These are phyloP conservation scores for Acanthurus lineatus DNA, from an alignment of 2,797 vertebrate species.

Conservation along the genomic window DNA sequence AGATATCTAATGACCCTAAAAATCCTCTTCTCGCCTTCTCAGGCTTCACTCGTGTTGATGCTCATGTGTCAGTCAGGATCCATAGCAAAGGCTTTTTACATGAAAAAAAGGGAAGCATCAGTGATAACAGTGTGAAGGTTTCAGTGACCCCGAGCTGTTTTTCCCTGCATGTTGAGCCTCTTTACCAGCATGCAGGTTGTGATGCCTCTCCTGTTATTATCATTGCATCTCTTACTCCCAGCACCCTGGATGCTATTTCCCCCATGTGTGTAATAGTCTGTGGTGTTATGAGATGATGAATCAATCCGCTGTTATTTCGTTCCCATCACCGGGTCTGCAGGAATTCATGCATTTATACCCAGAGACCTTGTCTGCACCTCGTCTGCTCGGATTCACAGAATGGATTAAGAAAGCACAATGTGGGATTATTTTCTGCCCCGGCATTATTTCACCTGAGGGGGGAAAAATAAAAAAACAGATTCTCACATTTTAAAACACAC, in stretches of 20 bases:
- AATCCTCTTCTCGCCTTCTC: background rate
- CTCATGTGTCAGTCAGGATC: background rate
- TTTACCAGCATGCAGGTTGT: constrained; percentile 23
- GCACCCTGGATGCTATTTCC: background rate
- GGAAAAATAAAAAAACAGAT: background rate
- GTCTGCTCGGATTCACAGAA: constrained; percentile 18
- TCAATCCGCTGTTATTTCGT: constrained; percentile 8
- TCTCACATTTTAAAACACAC: constrained; percentile 4
- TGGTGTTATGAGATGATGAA: constrained; percentile 24
- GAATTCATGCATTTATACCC: constrained; percentile 11
- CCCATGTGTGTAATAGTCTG: constrained; percentile 1
- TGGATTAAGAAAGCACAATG: background rate
- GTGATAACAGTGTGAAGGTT: background rate
- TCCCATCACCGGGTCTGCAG: constrained; percentile 18
- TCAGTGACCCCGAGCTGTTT: background rate
- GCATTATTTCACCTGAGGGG: background rate
- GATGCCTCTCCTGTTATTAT: constrained; percentile 10
- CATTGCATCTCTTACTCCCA: constrained; percentile 2
- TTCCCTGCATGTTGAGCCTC: constrained; percentile 20
- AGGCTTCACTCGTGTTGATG: background rate
- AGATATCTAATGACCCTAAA: background rate
- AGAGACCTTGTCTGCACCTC: background rate
- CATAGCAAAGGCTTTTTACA: background rate
- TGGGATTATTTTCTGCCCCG: constrained; percentile 6
- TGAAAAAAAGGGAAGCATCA: background rate